Percentiles rank a stretch among this genome's conserved stretches.
phyloP scores from a whole-genome alignment of 2,888 invertebrate genomes.

The Gymnoscelis rufifasciata region DNA sequence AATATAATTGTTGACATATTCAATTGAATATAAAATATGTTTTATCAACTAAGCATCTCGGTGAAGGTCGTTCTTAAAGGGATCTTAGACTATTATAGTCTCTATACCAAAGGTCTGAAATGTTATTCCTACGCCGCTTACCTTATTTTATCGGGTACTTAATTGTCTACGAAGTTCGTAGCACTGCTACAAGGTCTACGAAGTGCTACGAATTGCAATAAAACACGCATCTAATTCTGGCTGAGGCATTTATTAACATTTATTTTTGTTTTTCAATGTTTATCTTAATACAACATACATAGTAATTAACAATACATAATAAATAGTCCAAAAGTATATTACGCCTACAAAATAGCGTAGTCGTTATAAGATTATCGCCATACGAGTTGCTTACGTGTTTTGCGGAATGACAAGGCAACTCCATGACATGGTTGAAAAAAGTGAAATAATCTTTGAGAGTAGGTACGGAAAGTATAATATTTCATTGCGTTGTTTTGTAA shows the following conservation, averaged over 20 bases:
- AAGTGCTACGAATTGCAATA: slow-evolving; percentile 16
- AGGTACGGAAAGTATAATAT: slow-evolving; percentile 7
- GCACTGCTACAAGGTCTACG: slow-evolving; percentile 5
- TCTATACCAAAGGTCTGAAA: too few relatives aligned
- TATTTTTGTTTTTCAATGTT: slow-evolving; percentile 75
- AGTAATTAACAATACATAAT: slow-evolving; percentile 80
- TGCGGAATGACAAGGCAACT: slow-evolving; percentile 67
- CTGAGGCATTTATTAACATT: slow-evolving; percentile 81
- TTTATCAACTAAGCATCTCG: too few relatives aligned
- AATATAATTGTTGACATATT: too few relatives aligned
- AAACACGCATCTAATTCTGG: slow-evolving; percentile 63
- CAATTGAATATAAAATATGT: too few relatives aligned
- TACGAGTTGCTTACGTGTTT: slow-evolving; percentile 68
- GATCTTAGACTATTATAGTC: too few relatives aligned
- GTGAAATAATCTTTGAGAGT: slow-evolving; percentile 58
- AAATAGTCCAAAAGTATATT: slow-evolving; percentile 80
- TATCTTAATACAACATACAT: slow-evolving; percentile 80
- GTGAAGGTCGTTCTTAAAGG: too few relatives aligned
- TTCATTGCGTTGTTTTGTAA: slow-evolving; percentile 1
- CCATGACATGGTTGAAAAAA: slow-evolving; percentile 61
- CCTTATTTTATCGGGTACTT: too few relatives aligned
- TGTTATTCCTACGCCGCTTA: too few relatives aligned
- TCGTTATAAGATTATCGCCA: slow-evolving; percentile 78
- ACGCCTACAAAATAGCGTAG: slow-evolving; percentile 80
- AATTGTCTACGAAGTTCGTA: slow-evolving; percentile 5